phyloP scores from a whole-genome alignment of 2,888 invertebrate genomes.

The Drosophila subquinaria region DNA sequence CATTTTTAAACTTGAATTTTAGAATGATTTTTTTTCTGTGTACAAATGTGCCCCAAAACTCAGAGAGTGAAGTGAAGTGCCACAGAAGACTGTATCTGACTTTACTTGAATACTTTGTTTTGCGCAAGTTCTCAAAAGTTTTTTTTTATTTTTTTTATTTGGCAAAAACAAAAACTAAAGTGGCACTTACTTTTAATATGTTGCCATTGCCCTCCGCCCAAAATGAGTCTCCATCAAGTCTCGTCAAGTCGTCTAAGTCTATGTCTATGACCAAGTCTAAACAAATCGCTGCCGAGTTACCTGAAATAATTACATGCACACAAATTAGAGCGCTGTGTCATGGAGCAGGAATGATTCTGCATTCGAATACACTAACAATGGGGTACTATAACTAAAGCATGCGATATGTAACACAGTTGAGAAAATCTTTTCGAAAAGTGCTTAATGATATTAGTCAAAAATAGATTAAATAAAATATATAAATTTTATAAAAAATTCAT shows the following conservation, averaged over 20 bases:
- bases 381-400: neutral
- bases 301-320: slow-evolving; percentile 79
- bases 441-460: no score
- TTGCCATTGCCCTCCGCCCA: slow-evolving; percentile 74
- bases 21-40: no score
- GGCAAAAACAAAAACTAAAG: slow-evolving; percentile 56
- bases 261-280: neutral
- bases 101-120: slow-evolving; percentile 46
- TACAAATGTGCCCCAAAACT: slow-evolving; percentile 58
- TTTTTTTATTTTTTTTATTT: slow-evolving; percentile 11
- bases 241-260: slow-evolving; percentile 6
- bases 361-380: slow-evolving; percentile 32
- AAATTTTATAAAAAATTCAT: no score
- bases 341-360: slow-evolving; percentile 69
- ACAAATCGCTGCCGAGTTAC: slow-evolving; percentile 70
- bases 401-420: neutral
- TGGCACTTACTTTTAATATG: slow-evolving; percentile 80
- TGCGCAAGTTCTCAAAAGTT: slow-evolving; percentile 66
- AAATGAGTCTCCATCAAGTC: slow-evolving; percentile 56
- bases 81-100: slow-evolving; percentile 29
- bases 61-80: slow-evolving; percentile 28
- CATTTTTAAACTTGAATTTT: no score
- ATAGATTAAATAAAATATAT: no score
- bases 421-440: no score
- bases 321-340: slow-evolving; percentile 72